Conservation (phyloP, 2,888 invertebrate species). For the Molorchus minor region DNA sequence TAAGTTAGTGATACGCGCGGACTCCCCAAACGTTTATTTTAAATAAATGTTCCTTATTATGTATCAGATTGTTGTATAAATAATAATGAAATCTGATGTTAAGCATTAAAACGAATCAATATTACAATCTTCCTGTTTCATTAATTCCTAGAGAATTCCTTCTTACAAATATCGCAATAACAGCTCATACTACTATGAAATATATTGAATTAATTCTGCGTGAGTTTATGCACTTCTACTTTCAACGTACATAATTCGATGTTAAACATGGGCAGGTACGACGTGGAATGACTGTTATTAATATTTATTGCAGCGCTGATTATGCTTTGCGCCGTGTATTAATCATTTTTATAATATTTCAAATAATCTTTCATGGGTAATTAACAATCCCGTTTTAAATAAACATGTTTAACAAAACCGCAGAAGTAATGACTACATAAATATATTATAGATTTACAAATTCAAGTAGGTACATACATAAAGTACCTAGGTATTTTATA, state of each 20-base stretch:
- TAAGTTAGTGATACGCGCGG: slow-evolving; percentile 25
- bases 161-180: background rate
- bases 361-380: slow-evolving; percentile 13
- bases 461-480: too few species aligned
- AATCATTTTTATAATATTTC: slow-evolving; percentile 11
- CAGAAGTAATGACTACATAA: too few species aligned
- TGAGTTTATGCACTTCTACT: slow-evolving; percentile 24
- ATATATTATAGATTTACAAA: too few species aligned
- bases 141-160: slow-evolving; percentile 12
- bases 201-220: slow-evolving; percentile 21
- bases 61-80: slow-evolving; percentile 42
- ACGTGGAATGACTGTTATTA: slow-evolving; percentile 25
- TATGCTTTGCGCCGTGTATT: slow-evolving; percentile 3
- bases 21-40: slow-evolving; percentile 50
- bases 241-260: slow-evolving; percentile 14
- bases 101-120: slow-evolving; percentile 50
- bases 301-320: slow-evolving; percentile 23
- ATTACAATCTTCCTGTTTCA: slow-evolving; percentile 32
- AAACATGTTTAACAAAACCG: too few species aligned
- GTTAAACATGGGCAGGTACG: slow-evolving; percentile 21
- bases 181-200: background rate
- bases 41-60: slow-evolving; percentile 57
- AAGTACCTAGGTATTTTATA: too few species aligned
- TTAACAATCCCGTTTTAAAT: background rate
- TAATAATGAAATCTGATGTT: slow-evolving; percentile 49